phyloP scores from a whole-genome alignment of 2,888 invertebrate genomes.

The Cephus pulcher region DNA sequence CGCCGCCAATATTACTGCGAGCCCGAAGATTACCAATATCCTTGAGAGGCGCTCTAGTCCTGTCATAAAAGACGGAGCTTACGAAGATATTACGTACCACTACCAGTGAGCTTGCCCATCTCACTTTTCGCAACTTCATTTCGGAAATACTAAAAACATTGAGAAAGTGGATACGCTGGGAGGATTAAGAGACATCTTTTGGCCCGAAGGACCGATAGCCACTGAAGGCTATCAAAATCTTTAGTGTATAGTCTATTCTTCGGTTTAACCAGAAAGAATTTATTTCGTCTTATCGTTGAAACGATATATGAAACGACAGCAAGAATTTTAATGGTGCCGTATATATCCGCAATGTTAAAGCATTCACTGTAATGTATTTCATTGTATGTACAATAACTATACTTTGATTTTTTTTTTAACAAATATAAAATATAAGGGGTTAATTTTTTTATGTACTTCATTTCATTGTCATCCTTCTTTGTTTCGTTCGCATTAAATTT shows the following conservation, averaged over 20 bases:
- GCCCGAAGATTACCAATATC: slow-evolving; percentile 66
- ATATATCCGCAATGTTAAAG: neutral
- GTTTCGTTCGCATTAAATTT: neutral
- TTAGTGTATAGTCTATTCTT: neutral
- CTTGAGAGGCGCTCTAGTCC: slow-evolving; percentile 64
- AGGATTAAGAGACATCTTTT: neutral
- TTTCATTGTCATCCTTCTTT: too few relatives aligned
- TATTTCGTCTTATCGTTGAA: neutral
- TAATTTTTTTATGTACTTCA: too few relatives aligned
- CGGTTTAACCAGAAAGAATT: neutral
- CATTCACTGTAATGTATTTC: too few relatives aligned
- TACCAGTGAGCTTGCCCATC: slow-evolving; percentile 32
- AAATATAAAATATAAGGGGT: too few relatives aligned
- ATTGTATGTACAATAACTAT: too few relatives aligned
- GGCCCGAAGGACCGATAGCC: neutral
- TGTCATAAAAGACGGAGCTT: slow-evolving; percentile 66
- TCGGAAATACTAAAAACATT: slow-evolving; percentile 47
- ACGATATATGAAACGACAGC: neutral
- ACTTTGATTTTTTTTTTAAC: too few relatives aligned
- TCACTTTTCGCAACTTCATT: slow-evolving; percentile 61
- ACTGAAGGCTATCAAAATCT: neutral
- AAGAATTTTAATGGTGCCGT: neutral
- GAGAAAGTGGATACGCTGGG: neutral
- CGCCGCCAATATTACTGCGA: slow-evolving; percentile 64
- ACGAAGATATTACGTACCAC: slow-evolving; percentile 62